These are phyloP conservation scores for Oceanites oceanicus DNA, from an alignment of 2,113 vertebrate genomes.

Conservation along the genomic window DNA sequence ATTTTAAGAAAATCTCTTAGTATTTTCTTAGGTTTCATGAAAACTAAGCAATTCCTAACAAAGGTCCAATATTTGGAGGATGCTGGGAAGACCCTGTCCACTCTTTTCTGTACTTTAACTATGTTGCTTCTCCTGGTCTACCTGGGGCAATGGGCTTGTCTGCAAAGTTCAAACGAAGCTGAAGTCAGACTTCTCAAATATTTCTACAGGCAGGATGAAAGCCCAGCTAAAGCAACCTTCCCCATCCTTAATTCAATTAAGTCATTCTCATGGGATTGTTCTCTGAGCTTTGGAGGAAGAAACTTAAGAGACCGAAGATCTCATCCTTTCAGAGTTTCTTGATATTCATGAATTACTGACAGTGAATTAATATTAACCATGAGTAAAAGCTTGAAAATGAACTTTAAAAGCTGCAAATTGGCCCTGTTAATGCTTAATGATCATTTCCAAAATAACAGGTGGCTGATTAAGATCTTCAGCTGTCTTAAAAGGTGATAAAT, in stretches of 20 bases:
- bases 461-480: slow-evolving; percentile 41
- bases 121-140: background rate
- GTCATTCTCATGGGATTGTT: background rate
- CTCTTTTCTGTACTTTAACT: background rate
- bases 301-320: background rate
- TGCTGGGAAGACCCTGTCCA: background rate
- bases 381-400: slow-evolving; percentile 50
- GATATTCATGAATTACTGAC: slow-evolving; percentile 4
- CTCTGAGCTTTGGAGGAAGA: background rate
- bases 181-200: background rate
- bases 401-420: slow-evolving; percentile 45
- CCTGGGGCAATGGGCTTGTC: background rate
- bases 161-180: background rate
- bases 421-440: slow-evolving; percentile 30
- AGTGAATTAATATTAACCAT: slow-evolving; percentile 27
- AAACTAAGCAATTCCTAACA: background rate
- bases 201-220: background rate
- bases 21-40: background rate
- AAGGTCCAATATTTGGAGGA: background rate
- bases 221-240: background rate
- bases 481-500: slow-evolving; percentile 36
- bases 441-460: slow-evolving; percentile 50
- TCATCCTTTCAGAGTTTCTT: background rate
- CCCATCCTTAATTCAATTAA: background rate
- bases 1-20: background rate